Conservation (phyloP, 2,113 vertebrate genomes). For the Sander vitreus region DNA sequence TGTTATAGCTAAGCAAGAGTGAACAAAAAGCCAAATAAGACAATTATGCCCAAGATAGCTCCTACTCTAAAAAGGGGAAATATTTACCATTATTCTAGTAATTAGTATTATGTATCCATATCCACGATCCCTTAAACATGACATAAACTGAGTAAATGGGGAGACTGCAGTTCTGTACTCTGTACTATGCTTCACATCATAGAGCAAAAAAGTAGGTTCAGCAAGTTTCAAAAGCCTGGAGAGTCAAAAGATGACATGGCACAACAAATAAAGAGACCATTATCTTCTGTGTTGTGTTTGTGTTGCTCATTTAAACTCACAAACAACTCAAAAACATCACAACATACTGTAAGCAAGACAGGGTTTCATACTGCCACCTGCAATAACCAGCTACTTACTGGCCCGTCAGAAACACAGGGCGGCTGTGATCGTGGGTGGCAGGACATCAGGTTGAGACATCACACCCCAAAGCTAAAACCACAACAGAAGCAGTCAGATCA, state of each 20-base stretch:
- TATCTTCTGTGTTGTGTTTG: background rate
- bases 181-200: constrained; percentile 10
- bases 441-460: constrained; percentile 59
- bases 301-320: constrained; percentile 16
- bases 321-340: constrained; percentile 12
- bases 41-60: background rate
- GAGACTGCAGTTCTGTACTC: constrained; percentile 11
- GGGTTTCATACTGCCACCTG: constrained; percentile 32
- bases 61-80: background rate
- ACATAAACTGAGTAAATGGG: background rate
- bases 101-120: background rate
- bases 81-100: background rate
- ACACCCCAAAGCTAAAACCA: constrained; percentile 43
- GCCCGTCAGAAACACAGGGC: constrained; percentile 31
- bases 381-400: constrained; percentile 25
- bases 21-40: background rate
- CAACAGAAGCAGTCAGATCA: constrained; percentile 50
- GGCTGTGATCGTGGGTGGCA: constrained; percentile 37
- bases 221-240: constrained; percentile 39
- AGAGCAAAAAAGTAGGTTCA: constrained; percentile 54
- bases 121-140: background rate
- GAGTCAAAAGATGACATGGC: constrained; percentile 32
- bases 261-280: constrained; percentile 24
- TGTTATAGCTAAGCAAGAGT: background rate
- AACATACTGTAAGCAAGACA: background rate